phyloP scores from a whole-genome alignment of 2,888 invertebrate genomes.

The Drosophila diplacantha region DNA sequence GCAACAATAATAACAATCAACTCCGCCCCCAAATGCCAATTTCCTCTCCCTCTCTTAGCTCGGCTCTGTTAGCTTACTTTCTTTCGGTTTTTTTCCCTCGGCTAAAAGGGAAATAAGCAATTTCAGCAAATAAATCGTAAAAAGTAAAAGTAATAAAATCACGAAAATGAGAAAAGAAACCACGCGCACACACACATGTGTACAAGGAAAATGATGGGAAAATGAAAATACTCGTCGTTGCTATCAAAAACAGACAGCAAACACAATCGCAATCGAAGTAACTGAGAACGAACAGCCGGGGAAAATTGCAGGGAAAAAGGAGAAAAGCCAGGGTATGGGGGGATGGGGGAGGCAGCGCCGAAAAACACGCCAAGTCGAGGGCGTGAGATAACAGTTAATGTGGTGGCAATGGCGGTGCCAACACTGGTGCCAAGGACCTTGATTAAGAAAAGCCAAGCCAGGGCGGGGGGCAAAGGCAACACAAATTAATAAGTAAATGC shows the following conservation, averaged over 20 bases:
- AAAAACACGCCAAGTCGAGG: conserved; percentile 8
- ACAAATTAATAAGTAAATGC: conserved; percentile 34
- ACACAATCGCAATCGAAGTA: conserved; percentile 41
- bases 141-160: conserved; percentile 72
- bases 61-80: conserved; percentile 13
- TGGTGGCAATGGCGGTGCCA: conserved; percentile 40
- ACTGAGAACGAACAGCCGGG: conserved; percentile 29
- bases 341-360: not conserved
- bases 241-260: conserved; percentile 52
- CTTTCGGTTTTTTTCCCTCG: not conserved
- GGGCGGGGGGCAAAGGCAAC: not conserved
- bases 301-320: conserved; percentile 14
- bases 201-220: conserved; percentile 38
- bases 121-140: conserved; percentile 71
- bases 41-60: conserved; percentile 32
- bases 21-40: conserved; percentile 49
- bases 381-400: conserved; percentile 55
- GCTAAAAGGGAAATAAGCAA: conserved; percentile 66
- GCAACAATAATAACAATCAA: conserved; percentile 32
- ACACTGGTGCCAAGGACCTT: conserved; percentile 25
- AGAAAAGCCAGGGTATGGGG: not conserved
- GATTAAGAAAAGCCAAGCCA: conserved; percentile 29
- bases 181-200: conserved; percentile 27
- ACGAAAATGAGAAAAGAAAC: conserved; percentile 66
- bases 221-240: conserved; percentile 47